Evolutionary conservation across 1,140 invertebrate genomes (phyloP).

Genomic region (Dendrolimus punctatus): DNA sequence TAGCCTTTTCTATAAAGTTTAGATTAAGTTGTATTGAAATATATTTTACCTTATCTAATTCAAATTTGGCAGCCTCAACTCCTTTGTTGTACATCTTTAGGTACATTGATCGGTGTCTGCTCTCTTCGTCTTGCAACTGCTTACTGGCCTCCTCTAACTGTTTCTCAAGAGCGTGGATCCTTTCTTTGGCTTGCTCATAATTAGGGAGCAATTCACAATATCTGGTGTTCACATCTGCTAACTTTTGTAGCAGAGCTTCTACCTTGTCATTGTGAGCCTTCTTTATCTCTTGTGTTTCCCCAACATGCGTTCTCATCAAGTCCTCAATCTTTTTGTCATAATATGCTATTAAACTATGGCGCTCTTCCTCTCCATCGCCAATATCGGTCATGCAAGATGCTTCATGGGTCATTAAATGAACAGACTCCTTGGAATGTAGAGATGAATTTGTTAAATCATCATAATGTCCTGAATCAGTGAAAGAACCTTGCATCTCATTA

Average conservation of each 20-base stretch:
- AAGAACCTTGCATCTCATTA: constrained; percentile 78
- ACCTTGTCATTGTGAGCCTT: constrained; percentile 86
- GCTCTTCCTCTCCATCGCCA: constrained; percentile 74
- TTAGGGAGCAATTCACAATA: constrained; percentile 81
- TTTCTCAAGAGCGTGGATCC: constrained; percentile 77
- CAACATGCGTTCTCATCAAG: constrained; percentile 78
- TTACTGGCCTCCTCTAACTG: constrained; percentile 79
- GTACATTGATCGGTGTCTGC: constrained; percentile 83
- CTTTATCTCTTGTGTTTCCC: constrained; percentile 80
- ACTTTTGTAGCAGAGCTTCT: constrained; percentile 82
- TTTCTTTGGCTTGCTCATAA: constrained; percentile 78
- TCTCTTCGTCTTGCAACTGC: constrained; percentile 80
- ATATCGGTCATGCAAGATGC: constrained; percentile 70
- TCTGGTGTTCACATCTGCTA: constrained; percentile 84
- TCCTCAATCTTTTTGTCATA: constrained; percentile 83
- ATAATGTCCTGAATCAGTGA: constrained; percentile 89
- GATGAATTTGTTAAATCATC: constrained; percentile 84
- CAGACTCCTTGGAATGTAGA: constrained; percentile 82
- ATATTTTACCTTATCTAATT: constrained; percentile 72
- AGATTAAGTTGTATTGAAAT: constrained; percentile 1
- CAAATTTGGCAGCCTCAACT: constrained; percentile 82
- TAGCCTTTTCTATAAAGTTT: background rate
- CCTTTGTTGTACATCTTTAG: constrained; percentile 88
- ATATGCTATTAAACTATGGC: constrained; percentile 77
- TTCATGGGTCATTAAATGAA: constrained; percentile 70